A percentile compares a stretch with the other conserved stretches of the same genome.
phyloP scores from a whole-genome alignment of 2,797 vertebrate genomes.

The Eulemur albifrons region DNA sequence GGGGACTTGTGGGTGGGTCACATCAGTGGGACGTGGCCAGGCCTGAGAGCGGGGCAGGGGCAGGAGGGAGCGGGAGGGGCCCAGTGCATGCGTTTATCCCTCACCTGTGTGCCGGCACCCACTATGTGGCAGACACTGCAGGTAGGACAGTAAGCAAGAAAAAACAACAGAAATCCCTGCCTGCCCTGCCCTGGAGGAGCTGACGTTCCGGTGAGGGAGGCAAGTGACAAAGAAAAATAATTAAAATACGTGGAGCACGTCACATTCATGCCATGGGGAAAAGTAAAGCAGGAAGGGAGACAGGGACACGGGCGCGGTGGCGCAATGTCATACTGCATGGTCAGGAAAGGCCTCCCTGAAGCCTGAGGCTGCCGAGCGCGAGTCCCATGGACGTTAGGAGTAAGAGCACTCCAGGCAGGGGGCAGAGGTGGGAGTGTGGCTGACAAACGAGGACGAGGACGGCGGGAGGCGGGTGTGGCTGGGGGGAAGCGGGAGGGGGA shows the following conservation, averaged over 20 bases:
- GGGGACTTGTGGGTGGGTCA: not conserved
- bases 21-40: not conserved
- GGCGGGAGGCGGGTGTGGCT: not conserved
- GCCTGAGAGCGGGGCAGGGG: not conserved
- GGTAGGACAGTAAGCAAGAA: not conserved
- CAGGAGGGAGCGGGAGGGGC: not conserved
- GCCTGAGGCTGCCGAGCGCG: accelerated
- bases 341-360: not conserved
- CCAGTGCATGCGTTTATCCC: accelerated
- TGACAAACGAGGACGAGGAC: accelerated
- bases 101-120: not conserved
- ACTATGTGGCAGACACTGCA: not conserved
- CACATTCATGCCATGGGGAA: not conserved
- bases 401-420: not conserved
- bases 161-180: not conserved
- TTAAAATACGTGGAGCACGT: not conserved
- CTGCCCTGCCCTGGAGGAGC: not conserved
- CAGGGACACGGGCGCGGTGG: too few species aligned
- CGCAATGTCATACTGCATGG: not conserved
- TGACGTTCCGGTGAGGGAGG: not conserved
- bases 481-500: not conserved
- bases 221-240: not conserved
- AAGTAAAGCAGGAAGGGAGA: not conserved
- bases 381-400: accelerated
- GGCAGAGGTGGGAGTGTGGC: not conserved